These are phyloP conservation scores for Drosophila equinoxialis DNA, from an alignment of 1,140 invertebrate genomes.

Conservation along the genomic window DNA sequence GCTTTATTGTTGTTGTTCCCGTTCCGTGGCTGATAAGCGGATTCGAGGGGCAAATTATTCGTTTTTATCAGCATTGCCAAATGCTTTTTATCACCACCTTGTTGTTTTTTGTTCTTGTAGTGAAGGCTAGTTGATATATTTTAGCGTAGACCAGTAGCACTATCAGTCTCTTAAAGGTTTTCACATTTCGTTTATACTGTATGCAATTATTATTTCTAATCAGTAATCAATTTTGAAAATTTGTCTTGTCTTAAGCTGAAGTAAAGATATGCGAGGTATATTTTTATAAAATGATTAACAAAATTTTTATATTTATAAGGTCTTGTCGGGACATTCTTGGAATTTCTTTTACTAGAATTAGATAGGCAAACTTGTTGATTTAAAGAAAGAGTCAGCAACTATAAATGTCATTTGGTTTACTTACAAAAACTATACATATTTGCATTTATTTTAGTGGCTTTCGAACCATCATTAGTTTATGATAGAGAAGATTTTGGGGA, in stretches of 20 bases:
- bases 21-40: background rate
- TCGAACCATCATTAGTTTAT: too few relatives aligned
- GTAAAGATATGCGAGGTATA: conserved; percentile 3
- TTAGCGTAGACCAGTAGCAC: background rate
- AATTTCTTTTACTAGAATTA: background rate
- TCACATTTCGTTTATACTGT: background rate
- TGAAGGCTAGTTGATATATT: background rate
- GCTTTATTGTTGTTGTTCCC: too few relatives aligned
- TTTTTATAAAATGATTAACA: conserved; percentile 7
- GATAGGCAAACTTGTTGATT: conserved; percentile 1
- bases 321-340: background rate
- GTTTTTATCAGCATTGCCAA: conserved; percentile 9
- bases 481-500: too few relatives aligned
- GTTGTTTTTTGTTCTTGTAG: background rate
- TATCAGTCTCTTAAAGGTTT: background rate
- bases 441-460: too few relatives aligned
- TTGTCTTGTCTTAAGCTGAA: conserved; percentile 17
- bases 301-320: background rate
- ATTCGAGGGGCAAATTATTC: background rate
- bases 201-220: conserved; percentile 9
- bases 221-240: conserved; percentile 24
- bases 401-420: too few relatives aligned
- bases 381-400: too few relatives aligned
- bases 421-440: too few relatives aligned
- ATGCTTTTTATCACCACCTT: conserved; percentile 3